Conservation (phyloP, 2,113 vertebrate genomes). For the Serinus canaria region DNA sequence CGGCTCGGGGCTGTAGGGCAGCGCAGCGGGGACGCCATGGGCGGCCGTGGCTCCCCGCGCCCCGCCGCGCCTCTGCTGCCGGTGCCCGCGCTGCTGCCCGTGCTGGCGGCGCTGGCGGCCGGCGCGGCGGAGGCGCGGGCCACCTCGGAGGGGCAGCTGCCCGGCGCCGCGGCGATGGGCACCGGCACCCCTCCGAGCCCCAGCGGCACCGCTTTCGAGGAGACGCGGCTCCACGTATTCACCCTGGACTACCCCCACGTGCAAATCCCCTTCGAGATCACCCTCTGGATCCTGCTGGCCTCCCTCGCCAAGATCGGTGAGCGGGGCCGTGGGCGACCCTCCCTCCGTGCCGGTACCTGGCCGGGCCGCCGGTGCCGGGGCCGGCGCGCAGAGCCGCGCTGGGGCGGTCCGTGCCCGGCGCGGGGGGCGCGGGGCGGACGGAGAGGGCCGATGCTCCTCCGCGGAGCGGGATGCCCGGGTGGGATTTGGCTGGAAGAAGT, state of each 20-base stretch:
- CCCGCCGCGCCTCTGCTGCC: too few species aligned
- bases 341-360: background rate
- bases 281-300: constrained; percentile 93
- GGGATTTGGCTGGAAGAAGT: background rate
- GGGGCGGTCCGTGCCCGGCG: background rate
- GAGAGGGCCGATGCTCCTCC: background rate
- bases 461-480: background rate
- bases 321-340: constrained; percentile 14
- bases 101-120: background rate
- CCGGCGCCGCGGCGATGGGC: constrained; percentile 21
- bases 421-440: background rate
- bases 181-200: constrained; percentile 63
- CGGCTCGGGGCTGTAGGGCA: too few species aligned
- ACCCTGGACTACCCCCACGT: constrained; percentile 89
- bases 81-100: background rate
- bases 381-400: background rate
- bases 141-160: background rate
- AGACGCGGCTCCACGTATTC: constrained; percentile 82
- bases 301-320: constrained; percentile 96
- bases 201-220: constrained; percentile 64
- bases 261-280: constrained; percentile 95
- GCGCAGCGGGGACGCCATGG: too few species aligned
- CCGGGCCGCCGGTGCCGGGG: background rate
- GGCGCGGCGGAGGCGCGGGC: background rate
- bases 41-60: too few species aligned